Percentiles rank a stretch among this genome's conserved stretches.
phyloP scores from a whole-genome alignment of 2,113 vertebrate genomes.

The Myxocyprinus asiaticus region DNA sequence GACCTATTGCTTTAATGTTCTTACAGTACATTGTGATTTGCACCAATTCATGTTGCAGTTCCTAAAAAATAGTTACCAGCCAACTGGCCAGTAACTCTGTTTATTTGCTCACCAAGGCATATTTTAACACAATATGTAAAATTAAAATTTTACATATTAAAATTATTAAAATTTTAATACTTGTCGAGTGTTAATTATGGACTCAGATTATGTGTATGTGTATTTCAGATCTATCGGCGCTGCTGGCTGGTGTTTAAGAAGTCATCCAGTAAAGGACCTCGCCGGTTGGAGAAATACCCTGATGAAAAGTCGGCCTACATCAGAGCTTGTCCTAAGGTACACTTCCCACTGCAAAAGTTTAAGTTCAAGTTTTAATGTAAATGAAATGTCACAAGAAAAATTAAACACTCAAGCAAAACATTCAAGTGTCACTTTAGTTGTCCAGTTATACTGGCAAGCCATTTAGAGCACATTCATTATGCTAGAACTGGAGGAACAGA shows the following conservation, averaged over 20 bases:
- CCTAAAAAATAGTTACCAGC: too few relatives aligned
- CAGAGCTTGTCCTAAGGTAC: conserved; percentile 88
- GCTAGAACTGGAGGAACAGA: background rate
- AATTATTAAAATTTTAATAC: too few relatives aligned
- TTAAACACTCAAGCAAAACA: too few relatives aligned
- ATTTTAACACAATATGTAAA: too few relatives aligned
- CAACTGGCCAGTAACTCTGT: too few relatives aligned
- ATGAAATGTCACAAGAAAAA: conserved; percentile 6
- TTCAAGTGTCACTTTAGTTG: conserved; percentile 21
- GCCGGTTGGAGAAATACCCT: conserved; percentile 91
- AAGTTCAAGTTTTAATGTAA: background rate
- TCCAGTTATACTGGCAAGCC: conserved; percentile 25
- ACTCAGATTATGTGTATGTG: background rate
- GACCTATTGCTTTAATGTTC: too few relatives aligned
- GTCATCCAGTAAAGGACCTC: conserved; percentile 94
- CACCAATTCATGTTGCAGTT: too few relatives aligned
- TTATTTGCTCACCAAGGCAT: too few relatives aligned
- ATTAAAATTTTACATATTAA: too few relatives aligned
- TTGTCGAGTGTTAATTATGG: too few relatives aligned
- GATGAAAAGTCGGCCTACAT: conserved; percentile 91
- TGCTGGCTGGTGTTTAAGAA: conserved; percentile 98
- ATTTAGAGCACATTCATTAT: background rate
- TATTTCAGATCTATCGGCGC: conserved; percentile 88
- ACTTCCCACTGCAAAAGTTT: conserved; percentile 5
- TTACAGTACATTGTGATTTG: too few relatives aligned